A percentile compares a stretch with the other conserved stretches of the same genome.
Evolutionary conservation across 2,797 vertebrate species (phyloP).

Genomic region (Eulemur albifrons): DNA sequence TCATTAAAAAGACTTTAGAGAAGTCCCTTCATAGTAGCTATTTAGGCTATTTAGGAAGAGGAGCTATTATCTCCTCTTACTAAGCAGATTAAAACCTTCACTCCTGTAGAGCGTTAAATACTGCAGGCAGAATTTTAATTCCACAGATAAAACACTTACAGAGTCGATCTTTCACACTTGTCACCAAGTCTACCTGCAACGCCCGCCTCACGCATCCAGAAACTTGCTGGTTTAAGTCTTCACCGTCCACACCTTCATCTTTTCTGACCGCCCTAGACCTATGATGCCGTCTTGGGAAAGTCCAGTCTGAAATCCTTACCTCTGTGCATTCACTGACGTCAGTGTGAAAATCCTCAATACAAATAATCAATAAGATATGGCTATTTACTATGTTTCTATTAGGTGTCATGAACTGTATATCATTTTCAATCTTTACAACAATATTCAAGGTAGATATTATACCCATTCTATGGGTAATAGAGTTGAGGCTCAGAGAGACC

Average conservation of each 20-base stretch:
- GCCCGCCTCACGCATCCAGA: background rate
- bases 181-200: background rate
- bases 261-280: background rate
- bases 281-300: background rate
- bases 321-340: background rate
- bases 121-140: background rate
- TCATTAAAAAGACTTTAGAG: conserved; percentile 1
- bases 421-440: background rate
- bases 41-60: background rate
- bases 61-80: background rate
- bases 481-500: background rate
- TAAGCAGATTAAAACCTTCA: background rate
- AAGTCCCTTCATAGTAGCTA: background rate
- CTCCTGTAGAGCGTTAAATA: background rate
- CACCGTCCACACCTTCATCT: background rate
- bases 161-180: background rate
- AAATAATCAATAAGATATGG: background rate
- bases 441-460: background rate
- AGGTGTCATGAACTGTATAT: background rate
- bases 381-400: background rate
- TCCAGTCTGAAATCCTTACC: background rate
- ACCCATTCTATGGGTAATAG: background rate
- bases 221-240: background rate
- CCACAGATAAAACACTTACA: background rate
- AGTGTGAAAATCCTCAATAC: background rate